Base-by-base conservation (phyloP, 2,797 vertebrate genomes). In the Rhabdophis nuchalis region DNA sequence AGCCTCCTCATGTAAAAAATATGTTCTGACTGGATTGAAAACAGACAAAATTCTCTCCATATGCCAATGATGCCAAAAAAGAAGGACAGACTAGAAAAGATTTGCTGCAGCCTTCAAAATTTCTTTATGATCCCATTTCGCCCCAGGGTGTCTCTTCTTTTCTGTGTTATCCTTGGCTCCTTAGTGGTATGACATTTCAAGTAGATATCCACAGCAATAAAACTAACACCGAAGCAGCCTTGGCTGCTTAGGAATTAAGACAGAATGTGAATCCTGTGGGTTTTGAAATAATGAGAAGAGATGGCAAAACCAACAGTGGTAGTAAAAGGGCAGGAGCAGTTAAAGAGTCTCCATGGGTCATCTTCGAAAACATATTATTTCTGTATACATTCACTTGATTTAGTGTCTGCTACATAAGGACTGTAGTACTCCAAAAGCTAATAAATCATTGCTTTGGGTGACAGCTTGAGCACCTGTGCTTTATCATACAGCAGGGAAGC, bases 341-440 rank as follows among this genome's bases (percentile, higher is more conserved):
- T 95, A 94, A 96, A 97, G 95, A 93, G 94, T 96, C 96, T 95
- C 96, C 72, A 13, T 88, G 94, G 97, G 96, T 97, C 96, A 94
- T 94, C 96, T 96, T 29, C 93, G 93, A 97, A 96, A 97, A 96
- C 93, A 95, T 95, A 97, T 97, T 97, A 96, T 95, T 97, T 97
- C 96, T 95, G 93, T 95, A 94, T 94, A 96, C 91, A 94, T 95
- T 93, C 93, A 95, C 96, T 97, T 97, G 96, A 97, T 96, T 96
- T 97, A 97, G 95, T 95, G 96, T 94, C 95, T 95, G 95, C 95
- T 96, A 95, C 94, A 94, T 82, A 94, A 97, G 93, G 96, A 95
- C 94, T 96, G 93, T 87, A 96, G 95, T 93, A 89, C 64, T 96
- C 95, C 92, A 91, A 93, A 95, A 94, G 94, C 94, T 96, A 97